Evolutionary conservation across 2,113 vertebrate genomes (phyloP).

Genomic region (Deroptyus accipitrinus): DNA sequence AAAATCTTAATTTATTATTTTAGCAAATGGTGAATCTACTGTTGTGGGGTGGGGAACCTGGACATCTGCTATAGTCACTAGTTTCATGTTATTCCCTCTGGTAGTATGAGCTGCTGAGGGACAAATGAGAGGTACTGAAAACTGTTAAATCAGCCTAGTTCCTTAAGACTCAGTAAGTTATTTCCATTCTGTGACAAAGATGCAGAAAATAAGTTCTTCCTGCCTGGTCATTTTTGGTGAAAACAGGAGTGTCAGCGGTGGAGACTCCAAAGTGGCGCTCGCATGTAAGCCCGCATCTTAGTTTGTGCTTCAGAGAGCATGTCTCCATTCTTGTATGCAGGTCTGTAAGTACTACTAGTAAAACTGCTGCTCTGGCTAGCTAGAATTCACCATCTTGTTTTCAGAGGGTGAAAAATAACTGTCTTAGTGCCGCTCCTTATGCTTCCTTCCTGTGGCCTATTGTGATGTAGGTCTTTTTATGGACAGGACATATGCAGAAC

Average conservation of each 20-base stretch:
- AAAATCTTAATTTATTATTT: background rate
- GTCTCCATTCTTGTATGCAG: background rate
- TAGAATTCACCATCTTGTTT: background rate
- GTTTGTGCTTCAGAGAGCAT: background rate
- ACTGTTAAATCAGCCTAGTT: background rate
- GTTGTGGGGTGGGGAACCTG: background rate
- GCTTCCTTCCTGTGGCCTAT: background rate
- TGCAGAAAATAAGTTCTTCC: background rate
- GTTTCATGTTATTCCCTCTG: background rate
- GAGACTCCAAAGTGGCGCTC: background rate
- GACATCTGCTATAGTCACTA: background rate
- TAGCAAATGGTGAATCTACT: background rate
- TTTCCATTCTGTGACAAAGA: background rate
- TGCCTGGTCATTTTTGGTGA: background rate
- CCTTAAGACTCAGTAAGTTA: background rate
- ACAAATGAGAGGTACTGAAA: background rate
- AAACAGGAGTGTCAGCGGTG: background rate
- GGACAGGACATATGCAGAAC: background rate
- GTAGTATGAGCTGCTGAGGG: background rate
- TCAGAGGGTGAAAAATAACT: background rate
- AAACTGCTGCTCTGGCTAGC: background rate
- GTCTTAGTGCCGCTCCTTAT: background rate
- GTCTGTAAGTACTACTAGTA: background rate
- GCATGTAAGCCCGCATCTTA: background rate
- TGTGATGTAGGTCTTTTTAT: background rate